A percentile compares a stretch with the other conserved stretches of the same genome.
phyloP scores from a whole-genome alignment of 2,113 vertebrate genomes.

The Ascaphus truei region DNA sequence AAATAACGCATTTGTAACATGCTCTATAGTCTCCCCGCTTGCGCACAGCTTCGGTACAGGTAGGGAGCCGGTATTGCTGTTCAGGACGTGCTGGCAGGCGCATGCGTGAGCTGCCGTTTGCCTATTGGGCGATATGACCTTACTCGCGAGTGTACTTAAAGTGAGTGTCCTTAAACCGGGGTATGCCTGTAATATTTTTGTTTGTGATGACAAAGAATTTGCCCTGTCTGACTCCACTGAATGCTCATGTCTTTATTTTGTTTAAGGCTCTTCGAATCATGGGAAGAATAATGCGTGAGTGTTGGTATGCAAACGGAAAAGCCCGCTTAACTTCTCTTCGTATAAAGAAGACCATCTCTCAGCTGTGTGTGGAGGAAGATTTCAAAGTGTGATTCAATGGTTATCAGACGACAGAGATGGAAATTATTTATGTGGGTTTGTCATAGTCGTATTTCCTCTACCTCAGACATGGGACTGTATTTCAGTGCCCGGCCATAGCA shows the following conservation, averaged over 20 bases:
- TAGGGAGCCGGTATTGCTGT: too few relatives aligned
- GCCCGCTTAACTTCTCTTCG: conserved; percentile 90
- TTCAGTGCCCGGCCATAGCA: conserved; percentile 33
- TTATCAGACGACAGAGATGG: not conserved
- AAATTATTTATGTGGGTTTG: not conserved
- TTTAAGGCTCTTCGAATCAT: conserved; percentile 89
- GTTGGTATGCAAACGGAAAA: conserved; percentile 83
- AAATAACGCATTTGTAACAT: too few relatives aligned
- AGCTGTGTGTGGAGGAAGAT: conserved; percentile 74
- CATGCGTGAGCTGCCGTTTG: too few relatives aligned
- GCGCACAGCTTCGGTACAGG: too few relatives aligned
- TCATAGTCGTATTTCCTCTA: conserved; percentile 49
- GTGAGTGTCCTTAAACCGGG: too few relatives aligned
- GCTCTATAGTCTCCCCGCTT: too few relatives aligned
- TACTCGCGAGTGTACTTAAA: too few relatives aligned
- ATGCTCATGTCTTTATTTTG: not conserved
- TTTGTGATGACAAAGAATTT: too few relatives aligned
- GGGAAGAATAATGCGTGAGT: conserved; percentile 92
- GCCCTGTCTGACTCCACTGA: too few relatives aligned
- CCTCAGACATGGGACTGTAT: conserved; percentile 52
- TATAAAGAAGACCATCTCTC: conserved; percentile 90
- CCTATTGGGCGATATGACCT: too few relatives aligned
- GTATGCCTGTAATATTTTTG: too few relatives aligned
- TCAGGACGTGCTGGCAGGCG: too few relatives aligned
- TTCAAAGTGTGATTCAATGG: conserved; percentile 52